phyloP scores from a whole-genome alignment of 2,888 invertebrate genomes.

The Standfussiana lucernea region DNA sequence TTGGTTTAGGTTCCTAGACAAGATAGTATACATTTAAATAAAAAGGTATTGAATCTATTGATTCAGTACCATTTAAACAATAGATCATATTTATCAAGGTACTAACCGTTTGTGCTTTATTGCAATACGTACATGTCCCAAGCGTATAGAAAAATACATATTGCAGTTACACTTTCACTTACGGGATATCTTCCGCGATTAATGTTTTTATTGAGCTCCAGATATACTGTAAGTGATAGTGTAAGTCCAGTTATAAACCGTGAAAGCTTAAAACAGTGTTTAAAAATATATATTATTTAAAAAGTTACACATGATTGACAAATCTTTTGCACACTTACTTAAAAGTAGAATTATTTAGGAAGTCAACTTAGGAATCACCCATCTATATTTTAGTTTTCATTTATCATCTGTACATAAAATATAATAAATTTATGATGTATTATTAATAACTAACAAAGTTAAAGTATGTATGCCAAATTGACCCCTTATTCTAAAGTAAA shows the following conservation, averaged over 20 bases:
- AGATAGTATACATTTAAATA: slow-evolving; percentile 15
- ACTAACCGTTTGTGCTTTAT: neutral
- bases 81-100: neutral
- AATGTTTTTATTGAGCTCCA: no score
- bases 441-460: slow-evolving; percentile 4
- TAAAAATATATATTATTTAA: no score
- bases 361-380: neutral
- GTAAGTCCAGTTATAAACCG: no score
- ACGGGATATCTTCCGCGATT: no score
- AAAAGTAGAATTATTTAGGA: neutral
- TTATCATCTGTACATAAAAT: slow-evolving; percentile 5
- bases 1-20: slow-evolving; percentile 38
- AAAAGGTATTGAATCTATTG: neutral
- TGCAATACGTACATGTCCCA: neutral
- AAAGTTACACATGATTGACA: neutral
- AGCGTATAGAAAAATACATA: neutral
- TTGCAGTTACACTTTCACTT: no score
- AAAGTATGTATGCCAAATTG: neutral
- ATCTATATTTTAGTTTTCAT: neutral
- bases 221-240: no score
- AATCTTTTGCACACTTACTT: neutral
- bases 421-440: neutral
- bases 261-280: no score
- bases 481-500: neutral
- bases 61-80: neutral